Base-by-base conservation (phyloP, 2,113 vertebrate species). In the Sinocyclocheilus rhinocerous region DNA sequence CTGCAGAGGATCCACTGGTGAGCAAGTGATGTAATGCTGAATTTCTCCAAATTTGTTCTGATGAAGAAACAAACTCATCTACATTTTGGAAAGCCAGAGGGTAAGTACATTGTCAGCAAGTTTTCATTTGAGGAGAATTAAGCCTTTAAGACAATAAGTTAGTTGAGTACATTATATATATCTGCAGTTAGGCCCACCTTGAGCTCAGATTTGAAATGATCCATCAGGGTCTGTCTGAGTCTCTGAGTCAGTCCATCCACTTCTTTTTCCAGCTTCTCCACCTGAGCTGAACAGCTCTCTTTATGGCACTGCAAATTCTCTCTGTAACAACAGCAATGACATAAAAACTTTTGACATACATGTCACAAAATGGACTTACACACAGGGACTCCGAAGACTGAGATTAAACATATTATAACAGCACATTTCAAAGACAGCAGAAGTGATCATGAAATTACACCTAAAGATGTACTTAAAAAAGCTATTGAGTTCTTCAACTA, bases 191-290 rank as follows among this genome's bases (percentile, higher is more conserved):
- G 63, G 36, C 86, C 4, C 67, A 95, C 95, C 94, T 92, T 42
- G 4, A 93, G 88, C 0, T 93, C 85, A 1, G 86, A 85, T 83
- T 89, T 92, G 86, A 92, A 94, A 79, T 93, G 92, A 0, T 94
- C 75, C 84, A 93, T 91, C 76, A 96, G 87, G 12, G 59, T 63
- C 83, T 65, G 39, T 1, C 61, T 39, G 7, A 95, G 89, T 36
- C 55, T 18, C 5, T 0, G 26, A 1, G 89, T 78, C 77, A 93
- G 81, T 69, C 48, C 33, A 73, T 90, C 85, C 42, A 90, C 82
- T 10, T 94, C 92, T 9, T 3, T 61, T 7, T 36, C 70, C 82
- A 94, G 83, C 0, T 12, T 61, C 0, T 93, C 90, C 81, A 93
- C 86, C 81, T 91, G 87, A 1, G 1, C 0, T 0, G 89, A 48